Conservation (phyloP, 2,888 invertebrate species). For the Acanthacorydalis orientalis region DNA sequence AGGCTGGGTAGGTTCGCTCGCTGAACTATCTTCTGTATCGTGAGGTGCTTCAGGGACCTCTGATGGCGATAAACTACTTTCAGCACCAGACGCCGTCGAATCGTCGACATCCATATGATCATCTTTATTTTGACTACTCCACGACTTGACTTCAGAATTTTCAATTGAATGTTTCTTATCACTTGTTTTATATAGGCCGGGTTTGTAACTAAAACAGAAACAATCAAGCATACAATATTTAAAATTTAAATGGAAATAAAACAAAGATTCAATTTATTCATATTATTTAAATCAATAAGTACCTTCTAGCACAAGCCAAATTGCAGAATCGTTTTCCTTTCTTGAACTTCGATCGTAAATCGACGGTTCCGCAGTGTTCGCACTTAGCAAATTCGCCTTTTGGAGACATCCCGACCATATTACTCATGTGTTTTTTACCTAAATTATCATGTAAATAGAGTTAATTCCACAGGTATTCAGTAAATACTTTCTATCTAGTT, state of each 20-base stretch:
- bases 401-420: conserved; percentile 26
- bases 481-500: too few relatives aligned
- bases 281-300: conserved; percentile 9
- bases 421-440: conserved; percentile 35
- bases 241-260: neutral
- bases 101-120: conserved; percentile 26
- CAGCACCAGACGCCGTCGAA: conserved; percentile 25
- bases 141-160: conserved; percentile 13
- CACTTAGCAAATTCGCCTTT: conserved; percentile 43
- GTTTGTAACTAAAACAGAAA: neutral
- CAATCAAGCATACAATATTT: neutral
- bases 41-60: conserved; percentile 17
- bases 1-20: conserved; percentile 17
- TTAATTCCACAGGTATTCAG: too few relatives aligned
- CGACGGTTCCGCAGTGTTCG: conserved; percentile 56
- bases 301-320: conserved; percentile 48
- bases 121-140: conserved; percentile 20
- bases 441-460: conserved; percentile 6
- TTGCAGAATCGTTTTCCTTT: conserved; percentile 64
- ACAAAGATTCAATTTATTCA: neutral
- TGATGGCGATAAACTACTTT: conserved; percentile 25
- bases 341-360: conserved; percentile 46
- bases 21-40: conserved; percentile 26
- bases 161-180: conserved; percentile 10
- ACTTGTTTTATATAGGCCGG: neutral